phyloP scores from a whole-genome alignment of 2,888 invertebrate genomes.

The Catocala nupta region DNA sequence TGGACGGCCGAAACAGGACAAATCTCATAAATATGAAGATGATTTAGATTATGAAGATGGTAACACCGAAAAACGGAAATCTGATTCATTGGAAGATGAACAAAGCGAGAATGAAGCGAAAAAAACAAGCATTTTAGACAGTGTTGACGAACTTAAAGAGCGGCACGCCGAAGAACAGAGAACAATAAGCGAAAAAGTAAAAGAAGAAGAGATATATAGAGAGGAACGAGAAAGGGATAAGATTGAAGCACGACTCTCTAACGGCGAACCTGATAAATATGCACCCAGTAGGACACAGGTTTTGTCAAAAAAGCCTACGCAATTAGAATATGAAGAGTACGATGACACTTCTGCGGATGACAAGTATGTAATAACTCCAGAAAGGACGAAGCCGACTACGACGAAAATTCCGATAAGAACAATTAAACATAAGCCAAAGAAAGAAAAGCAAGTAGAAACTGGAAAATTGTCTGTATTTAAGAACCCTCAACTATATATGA shows the following conservation, averaged over 20 bases:
- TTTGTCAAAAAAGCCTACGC: conserved; percentile 24
- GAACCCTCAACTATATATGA: conserved; percentile 70
- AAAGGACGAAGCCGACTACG: conserved; percentile 40
- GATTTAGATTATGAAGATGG: conserved; percentile 65
- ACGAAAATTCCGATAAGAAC: conserved; percentile 44
- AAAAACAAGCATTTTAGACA: conserved; percentile 72
- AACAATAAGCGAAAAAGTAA: conserved; percentile 70
- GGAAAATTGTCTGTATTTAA: conserved; percentile 77
- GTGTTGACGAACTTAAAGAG: conserved; percentile 77
- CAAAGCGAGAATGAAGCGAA: conserved; percentile 71
- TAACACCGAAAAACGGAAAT: conserved; percentile 56
- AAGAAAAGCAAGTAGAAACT: conserved; percentile 51
- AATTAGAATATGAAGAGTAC: conserved; percentile 72
- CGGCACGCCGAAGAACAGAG: conserved; percentile 77
- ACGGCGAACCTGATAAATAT: conserved; percentile 61
- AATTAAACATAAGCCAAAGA: conserved; percentile 40
- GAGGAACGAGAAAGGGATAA: conserved; percentile 70
- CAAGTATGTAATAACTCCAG: conserved; percentile 63
- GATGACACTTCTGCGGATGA: conserved; percentile 62
- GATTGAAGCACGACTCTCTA: conserved; percentile 37
- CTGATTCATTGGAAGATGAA: conserved; percentile 58
- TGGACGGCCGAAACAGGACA: conserved; percentile 6
- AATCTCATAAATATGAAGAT: conserved; percentile 47
- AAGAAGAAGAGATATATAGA: conserved; percentile 75
- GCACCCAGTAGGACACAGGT: conserved; percentile 26